phyloP scores from a whole-genome alignment of 2,888 invertebrate genomes.

The Rhagium mordax region DNA sequence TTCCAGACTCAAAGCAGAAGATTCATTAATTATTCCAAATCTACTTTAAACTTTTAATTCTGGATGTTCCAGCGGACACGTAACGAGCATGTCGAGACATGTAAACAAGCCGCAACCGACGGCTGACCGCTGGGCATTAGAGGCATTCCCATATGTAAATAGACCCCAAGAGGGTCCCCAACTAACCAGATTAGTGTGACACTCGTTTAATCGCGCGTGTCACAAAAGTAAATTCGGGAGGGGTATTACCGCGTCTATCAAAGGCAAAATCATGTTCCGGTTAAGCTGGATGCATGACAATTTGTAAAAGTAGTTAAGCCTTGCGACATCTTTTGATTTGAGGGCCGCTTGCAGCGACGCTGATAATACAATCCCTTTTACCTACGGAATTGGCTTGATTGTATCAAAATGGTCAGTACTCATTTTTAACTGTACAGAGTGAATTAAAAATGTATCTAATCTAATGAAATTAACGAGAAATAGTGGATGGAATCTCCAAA shows the following conservation, averaged over 20 bases:
- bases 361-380: neutral
- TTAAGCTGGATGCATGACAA: slow-evolving; percentile 39
- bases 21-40: slow-evolving; percentile 28
- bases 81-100: slow-evolving; percentile 43
- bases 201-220: slow-evolving; percentile 56
- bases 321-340: slow-evolving; percentile 10
- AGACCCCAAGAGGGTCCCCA: slow-evolving; percentile 45
- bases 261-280: slow-evolving; percentile 39
- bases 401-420: too few species aligned
- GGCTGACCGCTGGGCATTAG: slow-evolving; percentile 46
- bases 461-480: too few species aligned
- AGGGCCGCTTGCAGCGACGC: neutral
- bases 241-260: slow-evolving; percentile 57
- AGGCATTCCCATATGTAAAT: slow-evolving; percentile 52
- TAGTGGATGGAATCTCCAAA: too few species aligned
- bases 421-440: too few species aligned
- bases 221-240: slow-evolving; percentile 54
- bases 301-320: slow-evolving; percentile 34
- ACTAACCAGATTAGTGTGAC: slow-evolving; percentile 58
- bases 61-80: slow-evolving; percentile 33
- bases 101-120: slow-evolving; percentile 37
- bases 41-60: slow-evolving; percentile 47
- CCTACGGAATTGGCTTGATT: neutral
- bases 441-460: too few species aligned
- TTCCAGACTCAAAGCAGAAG: neutral